Evolutionary conservation across 2,797 vertebrate genomes (phyloP), one percentile per base, ranked within the genome.

Genomic region (Furcifer pardalis): DNA sequence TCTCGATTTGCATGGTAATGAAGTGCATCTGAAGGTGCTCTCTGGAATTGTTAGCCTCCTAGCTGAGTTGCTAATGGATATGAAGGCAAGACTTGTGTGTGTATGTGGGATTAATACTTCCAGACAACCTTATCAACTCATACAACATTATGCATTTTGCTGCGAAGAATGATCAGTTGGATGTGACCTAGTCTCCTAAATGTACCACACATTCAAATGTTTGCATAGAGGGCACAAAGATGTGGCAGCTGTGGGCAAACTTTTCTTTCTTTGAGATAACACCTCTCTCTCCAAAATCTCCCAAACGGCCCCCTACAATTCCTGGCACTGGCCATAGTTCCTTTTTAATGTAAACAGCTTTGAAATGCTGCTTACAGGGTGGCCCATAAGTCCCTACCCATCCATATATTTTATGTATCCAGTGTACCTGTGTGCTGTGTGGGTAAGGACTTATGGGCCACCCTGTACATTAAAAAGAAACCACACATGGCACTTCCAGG

Each of bases 1-100:
- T 35, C 62, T 68, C 84, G 23, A 85, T 85, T 85, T 81, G 84
- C 84, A 85, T 85, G 79, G 84, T 81, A 85, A 85, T 85, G 84
- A 81, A 79, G 72, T 79, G 72, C 23, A 19, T 85, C 72, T 76
- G 78, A 81, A 85, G 73, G 78, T 76, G 72, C 72, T 81, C 84
- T 71, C 66, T 69, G 79, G 84, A 81, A 85, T 81, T 68, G 72
- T 81, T 81, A 81, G 84, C 63, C 78, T 81, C 49, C 76, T 52
- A 44, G 25, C 78, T 12, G 25, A 69, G 78, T 81, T 46, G 73
- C 79, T 85, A 85, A 85, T 85, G 78, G 78, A 76, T 68, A 69
- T 40, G 63, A 49, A 81, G 56, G 78, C 63, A 76, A 81, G 84
- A 77, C 72, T 81, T 69, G n/a, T n/a, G n/a, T n/a, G n/a, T n/a